phyloP scores from a whole-genome alignment of 2,888 invertebrate species.

The Autographa pulchrina region DNA sequence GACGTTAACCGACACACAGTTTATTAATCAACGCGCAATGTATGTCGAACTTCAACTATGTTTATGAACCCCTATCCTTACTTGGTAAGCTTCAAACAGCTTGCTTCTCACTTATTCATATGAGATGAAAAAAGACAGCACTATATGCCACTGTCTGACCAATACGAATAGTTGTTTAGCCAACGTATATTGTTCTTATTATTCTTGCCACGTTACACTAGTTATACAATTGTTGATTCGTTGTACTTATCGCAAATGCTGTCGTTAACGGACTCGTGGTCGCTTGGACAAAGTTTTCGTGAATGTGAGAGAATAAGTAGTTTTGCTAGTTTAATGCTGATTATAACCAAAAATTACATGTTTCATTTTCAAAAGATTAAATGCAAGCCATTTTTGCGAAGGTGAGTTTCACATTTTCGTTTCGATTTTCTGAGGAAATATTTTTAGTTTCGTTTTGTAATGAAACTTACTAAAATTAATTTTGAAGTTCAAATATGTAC shows the following conservation, averaged over 20 bases:
- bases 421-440: no score
- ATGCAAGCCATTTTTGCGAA: not conserved
- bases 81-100: not conserved
- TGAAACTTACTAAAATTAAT: not conserved
- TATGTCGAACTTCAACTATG: no score
- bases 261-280: constrained; percentile 15
- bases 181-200: constrained; percentile 25
- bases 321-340: not conserved
- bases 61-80: no score
- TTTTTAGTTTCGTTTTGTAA: not conserved
- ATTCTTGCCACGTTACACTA: constrained; percentile 77
- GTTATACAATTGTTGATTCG: constrained; percentile 77
- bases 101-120: not conserved
- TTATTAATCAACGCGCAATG: no score
- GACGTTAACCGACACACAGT: not conserved
- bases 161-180: not conserved
- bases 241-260: constrained; percentile 58
- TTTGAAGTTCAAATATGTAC: not conserved
- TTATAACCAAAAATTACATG: not conserved
- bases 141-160: not conserved
- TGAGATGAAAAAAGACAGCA: not conserved
- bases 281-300: constrained; percentile 25
- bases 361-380: not conserved
- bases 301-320: not conserved
- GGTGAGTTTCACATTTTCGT: not conserved